Evolutionary conservation across 2,113 vertebrate species (phyloP), one percentile per base, ranked within the genome.

Genomic region (Anoplopoma fimbria): DNA sequence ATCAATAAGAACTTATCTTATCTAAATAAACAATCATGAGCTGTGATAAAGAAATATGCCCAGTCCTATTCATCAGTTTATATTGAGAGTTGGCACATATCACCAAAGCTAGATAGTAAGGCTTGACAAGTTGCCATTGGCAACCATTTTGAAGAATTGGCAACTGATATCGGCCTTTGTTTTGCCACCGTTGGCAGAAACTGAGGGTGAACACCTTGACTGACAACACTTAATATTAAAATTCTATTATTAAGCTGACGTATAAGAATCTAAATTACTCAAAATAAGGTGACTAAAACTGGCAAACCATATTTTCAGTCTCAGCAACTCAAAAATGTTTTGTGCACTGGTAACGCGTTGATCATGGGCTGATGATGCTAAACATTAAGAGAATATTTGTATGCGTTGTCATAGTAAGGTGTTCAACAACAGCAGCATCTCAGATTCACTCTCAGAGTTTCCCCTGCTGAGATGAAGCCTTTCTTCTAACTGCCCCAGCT

Each of bases 401-500:
- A 29, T 45, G 40, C 38, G 2, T 67, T 45, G 15, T 10, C 3
- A 14, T 38, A 23, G 36, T 23, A 40, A 65, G 63, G 36, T 42
- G n/a, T 15, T 27, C 10, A 27, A 42, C 40, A 42, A 34, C 53
- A 72, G 68, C 40, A 55, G 33, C 38, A 68, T 68, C 61, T 72
- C 72, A 21, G 31, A 51, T 55, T n/a, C 42, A 36, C 69, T 64
- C 27, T 65, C 19, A 62, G 57, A 81, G 51, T 34, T 63, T 49
- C 49, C 72, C 38, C 78, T 51, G 36, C 57, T 79, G 70, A 12
- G 65, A 64, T 58, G 33, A 69, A 33, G 53, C 69, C 34, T 72
- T 72, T 75, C 64, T 42, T 83, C 71, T 51, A 49, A 68, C n/a
- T 57, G 69, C 45, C 68, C 58, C 27, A 57, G 61, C 69, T 70